These are phyloP conservation scores for Talpa occidentalis DNA, from an alignment of 2,113 vertebrate species.

Conservation along the genomic window DNA sequence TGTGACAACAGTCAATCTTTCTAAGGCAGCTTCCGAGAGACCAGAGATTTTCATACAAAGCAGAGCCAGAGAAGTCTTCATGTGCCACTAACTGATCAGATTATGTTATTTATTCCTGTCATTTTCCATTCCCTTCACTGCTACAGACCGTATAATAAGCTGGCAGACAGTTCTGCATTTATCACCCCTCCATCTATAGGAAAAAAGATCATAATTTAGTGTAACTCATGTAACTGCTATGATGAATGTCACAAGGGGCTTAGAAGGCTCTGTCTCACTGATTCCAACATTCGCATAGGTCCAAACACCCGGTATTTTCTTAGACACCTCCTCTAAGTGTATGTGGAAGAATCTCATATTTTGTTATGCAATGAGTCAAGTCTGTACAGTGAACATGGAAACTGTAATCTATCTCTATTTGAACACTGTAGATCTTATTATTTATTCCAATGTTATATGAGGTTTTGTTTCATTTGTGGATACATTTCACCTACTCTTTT, in stretches of 20 bases:
- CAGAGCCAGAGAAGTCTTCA: conserved; percentile 28
- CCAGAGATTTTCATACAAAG: conserved; percentile 31
- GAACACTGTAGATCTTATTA: background rate
- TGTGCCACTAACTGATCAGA: conserved; percentile 58
- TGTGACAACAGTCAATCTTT: background rate
- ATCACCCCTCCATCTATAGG: conserved; percentile 47
- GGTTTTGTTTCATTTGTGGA: conserved; percentile 8
- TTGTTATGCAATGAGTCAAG: background rate
- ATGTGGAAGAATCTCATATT: background rate
- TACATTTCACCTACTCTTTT: conserved; percentile 59
- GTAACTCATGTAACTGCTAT: background rate
- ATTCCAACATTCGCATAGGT: background rate
- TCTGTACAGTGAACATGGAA: background rate
- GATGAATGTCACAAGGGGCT: conserved; percentile 53
- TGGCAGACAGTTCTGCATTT: conserved; percentile 63
- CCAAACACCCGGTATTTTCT: conserved; percentile 13
- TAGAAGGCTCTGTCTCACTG: conserved; percentile 52
- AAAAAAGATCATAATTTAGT: conserved; percentile 62
- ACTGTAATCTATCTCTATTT: background rate
- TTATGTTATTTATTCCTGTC: conserved; percentile 71
- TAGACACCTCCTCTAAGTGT: background rate
- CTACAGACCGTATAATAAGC: conserved; percentile 6
- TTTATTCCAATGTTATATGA: conserved; percentile 21
- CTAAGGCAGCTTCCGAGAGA: conserved; percentile 13
- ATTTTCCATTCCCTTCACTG: conserved; percentile 64